phyloP scores from a whole-genome alignment of 2,888 invertebrate species.

The Metacarcinus magister region DNA sequence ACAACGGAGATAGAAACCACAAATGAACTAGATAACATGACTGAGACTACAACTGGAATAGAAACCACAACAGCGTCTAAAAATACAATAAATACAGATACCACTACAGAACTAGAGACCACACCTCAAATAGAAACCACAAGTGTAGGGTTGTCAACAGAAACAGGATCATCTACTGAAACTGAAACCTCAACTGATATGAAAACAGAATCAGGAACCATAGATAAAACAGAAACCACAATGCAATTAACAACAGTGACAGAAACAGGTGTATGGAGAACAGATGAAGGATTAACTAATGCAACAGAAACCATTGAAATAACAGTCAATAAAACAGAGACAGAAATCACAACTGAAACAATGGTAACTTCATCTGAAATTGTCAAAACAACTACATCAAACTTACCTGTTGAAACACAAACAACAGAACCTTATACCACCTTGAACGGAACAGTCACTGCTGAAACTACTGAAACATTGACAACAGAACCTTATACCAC shows the following conservation, averaged over 20 bases:
- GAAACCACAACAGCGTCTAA: conserved; percentile 34
- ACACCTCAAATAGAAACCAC: neutral
- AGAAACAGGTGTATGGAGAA: neutral
- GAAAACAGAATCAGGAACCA: neutral
- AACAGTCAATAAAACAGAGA: conserved; percentile 4
- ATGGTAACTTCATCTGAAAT: neutral
- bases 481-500: neutral
- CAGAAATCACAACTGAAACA: neutral
- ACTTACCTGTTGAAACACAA: neutral
- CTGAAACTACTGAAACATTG: neutral
- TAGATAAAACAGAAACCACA: conserved; percentile 26
- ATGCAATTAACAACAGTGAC: neutral
- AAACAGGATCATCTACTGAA: neutral
- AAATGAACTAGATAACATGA: neutral
- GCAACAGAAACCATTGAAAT: conserved; percentile 7
- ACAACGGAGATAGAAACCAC: neutral
- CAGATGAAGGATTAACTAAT: neutral
- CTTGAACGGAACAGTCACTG: neutral
- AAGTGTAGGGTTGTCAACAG: conserved; percentile 32
- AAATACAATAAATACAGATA: neutral
- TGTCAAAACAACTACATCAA: neutral
- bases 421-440: neutral
- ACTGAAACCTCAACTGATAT: neutral
- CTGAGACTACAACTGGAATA: neutral
- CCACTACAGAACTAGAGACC: conserved; percentile 16